Conservation (phyloP, 2,888 invertebrate species). For the Cheilosia scutellata region DNA sequence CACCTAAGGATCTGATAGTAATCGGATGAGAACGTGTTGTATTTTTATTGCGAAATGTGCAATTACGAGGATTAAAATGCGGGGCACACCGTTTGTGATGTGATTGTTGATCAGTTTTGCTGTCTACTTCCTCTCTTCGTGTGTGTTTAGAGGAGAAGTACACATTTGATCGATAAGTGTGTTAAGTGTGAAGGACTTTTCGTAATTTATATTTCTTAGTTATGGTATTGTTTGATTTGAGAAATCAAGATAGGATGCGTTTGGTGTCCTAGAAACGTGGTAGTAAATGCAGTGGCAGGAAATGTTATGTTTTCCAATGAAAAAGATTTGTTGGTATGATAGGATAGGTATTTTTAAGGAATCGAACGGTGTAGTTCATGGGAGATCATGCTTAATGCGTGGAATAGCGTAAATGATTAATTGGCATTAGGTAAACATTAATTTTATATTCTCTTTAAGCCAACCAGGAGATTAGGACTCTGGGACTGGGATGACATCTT, state of each 20-base stretch:
- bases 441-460: constrained; percentile 36
- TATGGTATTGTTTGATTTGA: constrained; percentile 64
- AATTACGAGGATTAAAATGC: constrained; percentile 74
- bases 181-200: constrained; percentile 73
- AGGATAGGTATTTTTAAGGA: constrained; percentile 50
- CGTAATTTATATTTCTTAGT: constrained; percentile 75
- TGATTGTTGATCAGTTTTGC: constrained; percentile 24
- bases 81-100: constrained; percentile 48
- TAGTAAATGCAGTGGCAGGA: constrained; percentile 61
- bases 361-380: constrained; percentile 1
- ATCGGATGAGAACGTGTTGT: constrained; percentile 59
- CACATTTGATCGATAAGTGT: constrained; percentile 73
- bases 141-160: constrained; percentile 36
- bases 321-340: constrained; percentile 48
- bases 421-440: constrained; percentile 39
- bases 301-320: constrained; percentile 15
- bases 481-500: constrained; percentile 38
- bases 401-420: constrained; percentile 65
- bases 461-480: constrained; percentile 4
- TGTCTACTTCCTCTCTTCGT: constrained; percentile 52
- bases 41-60: constrained; percentile 71
- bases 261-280: constrained; percentile 40
- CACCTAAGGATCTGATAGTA: constrained; percentile 47
- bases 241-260: constrained; percentile 41
- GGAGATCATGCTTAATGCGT: constrained; percentile 2